These are phyloP conservation scores for Nilaparvata lugens DNA, from an alignment of 1,140 invertebrate species.

Conservation along the genomic window DNA sequence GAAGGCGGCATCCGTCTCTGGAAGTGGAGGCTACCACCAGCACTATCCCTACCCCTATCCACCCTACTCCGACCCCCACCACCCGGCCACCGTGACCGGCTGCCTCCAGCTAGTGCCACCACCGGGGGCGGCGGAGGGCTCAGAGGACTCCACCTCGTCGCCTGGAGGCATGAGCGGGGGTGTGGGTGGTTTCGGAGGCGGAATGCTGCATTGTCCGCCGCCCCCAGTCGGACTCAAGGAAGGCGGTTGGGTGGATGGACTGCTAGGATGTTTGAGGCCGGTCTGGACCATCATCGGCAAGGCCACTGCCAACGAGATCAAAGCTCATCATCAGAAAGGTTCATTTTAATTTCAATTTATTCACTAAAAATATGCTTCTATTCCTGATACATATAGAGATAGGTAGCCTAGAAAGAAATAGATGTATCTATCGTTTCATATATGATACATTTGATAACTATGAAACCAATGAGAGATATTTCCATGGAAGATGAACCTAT, in stretches of 20 bases:
- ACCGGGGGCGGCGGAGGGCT: conserved; percentile 1
- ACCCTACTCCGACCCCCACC: neutral
- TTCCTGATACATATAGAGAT: too few species aligned
- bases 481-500: too few species aligned
- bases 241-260: conserved; percentile 65
- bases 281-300: conserved; percentile 79
- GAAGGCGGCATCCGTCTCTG: conserved; percentile 2
- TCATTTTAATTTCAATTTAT: too few species aligned
- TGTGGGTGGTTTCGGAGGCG: conserved; percentile 31
- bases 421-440: too few species aligned
- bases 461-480: too few species aligned
- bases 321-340: conserved; percentile 38
- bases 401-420: too few species aligned
- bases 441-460: too few species aligned
- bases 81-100: neutral
- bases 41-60: neutral
- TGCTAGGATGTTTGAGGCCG: conserved; percentile 77
- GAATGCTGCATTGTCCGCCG: neutral
- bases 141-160: conserved; percentile 18
- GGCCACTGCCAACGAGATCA: conserved; percentile 56
- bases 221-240: conserved; percentile 23
- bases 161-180: conserved; percentile 21
- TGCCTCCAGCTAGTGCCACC: neutral
- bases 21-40: neutral
- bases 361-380: too few species aligned